These are phyloP conservation scores for Cardinalis cardinalis DNA, from an alignment of 2,113 vertebrate species.

Conservation along the genomic window DNA sequence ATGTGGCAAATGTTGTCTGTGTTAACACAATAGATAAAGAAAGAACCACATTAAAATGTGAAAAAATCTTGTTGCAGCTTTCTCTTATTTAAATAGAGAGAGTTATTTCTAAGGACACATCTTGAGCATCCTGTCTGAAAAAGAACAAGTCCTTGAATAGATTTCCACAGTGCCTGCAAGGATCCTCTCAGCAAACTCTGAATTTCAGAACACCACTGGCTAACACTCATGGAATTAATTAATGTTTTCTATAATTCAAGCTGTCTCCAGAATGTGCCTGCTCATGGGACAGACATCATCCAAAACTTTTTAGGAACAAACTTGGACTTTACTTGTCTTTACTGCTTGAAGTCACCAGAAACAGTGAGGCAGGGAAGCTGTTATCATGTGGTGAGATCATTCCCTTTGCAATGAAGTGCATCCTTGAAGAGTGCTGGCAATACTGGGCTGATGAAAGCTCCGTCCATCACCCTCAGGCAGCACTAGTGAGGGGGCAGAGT, in stretches of 20 bases:
- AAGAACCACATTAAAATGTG: background rate
- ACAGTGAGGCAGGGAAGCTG: background rate
- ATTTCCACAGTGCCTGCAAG: background rate
- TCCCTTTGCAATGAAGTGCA: background rate
- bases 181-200: background rate
- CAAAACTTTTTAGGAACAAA: background rate
- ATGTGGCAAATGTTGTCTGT: background rate
- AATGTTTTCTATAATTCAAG: background rate
- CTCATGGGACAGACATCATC: background rate
- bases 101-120: background rate
- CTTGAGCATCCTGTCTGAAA: background rate
- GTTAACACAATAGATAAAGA: background rate
- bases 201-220: background rate
- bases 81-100: background rate
- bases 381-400: rapidly evolving
- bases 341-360: background rate
- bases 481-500: background rate
- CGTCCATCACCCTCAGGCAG: background rate
- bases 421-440: background rate
- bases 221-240: background rate
- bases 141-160: background rate
- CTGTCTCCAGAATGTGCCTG: background rate
- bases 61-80: background rate
- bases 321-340: background rate
- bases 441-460: background rate